Base-by-base conservation (phyloP, 2,797 vertebrate genomes). In the Sebastolobus altivelis region DNA sequence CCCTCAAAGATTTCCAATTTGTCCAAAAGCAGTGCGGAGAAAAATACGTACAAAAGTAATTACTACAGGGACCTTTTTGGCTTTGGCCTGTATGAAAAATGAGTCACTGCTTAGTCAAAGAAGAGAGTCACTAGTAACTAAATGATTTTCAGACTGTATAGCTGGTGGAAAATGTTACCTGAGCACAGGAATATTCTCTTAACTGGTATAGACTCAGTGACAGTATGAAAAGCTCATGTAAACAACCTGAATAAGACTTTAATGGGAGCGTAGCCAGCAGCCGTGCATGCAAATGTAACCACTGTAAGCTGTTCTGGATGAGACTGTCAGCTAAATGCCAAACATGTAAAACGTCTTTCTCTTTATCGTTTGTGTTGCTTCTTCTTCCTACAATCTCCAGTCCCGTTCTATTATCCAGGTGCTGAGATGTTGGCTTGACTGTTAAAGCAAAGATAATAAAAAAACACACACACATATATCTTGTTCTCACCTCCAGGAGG, bases 401-500 rank as follows among this genome's bases (percentile, higher is more conserved):
- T 54, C 38, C 14, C 8, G 5, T 20, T 60, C 46, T 31, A 33
- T 75, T 75, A 59, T 59, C 27, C 52, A 55, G 72, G 55, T 60
- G 75, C 60, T 63, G 54, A 75, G 52, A 69, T 16, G 37, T 3
- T 62, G 79, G 14, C 65, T 56, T 25, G 60, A 58, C 67, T 56
- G 12, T 59, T 77, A 1, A 0, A 72, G 37, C 20, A 54, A 31
- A 62, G 63, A 25, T 52, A 20, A 84, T 27, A 33, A 58, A 62
- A 43, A 27, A 60, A 65, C 61, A 79, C 46, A 22, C 66, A 60
- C 9, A 49, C 14, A 40, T 38, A 62, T n/a, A 40, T 54, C 43
- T 46, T 2, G 3, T 58, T 81, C 93, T 95, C 71, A 96, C 96
- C 95, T 96, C 96, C 85, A 96, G 91, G 13, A 95, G 85, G 80